These are phyloP conservation scores for Epinotia nisella DNA, from an alignment of 2,888 invertebrate species.

Conservation along the genomic window DNA sequence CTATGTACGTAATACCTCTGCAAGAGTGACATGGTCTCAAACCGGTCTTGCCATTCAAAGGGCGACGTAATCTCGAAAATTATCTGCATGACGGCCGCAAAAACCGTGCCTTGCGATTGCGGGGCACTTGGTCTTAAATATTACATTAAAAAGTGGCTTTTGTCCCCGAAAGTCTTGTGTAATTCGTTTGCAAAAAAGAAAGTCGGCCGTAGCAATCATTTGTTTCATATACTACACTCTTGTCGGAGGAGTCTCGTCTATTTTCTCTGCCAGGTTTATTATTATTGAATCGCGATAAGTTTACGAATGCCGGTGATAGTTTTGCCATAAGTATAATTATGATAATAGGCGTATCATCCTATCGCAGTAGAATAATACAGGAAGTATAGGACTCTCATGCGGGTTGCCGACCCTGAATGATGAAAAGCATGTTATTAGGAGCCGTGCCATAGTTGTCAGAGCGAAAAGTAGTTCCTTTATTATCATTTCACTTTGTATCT, in stretches of 20 bases:
- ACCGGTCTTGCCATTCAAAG: slow-evolving; percentile 31
- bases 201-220: no score
- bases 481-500: background rate
- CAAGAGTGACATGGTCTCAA: slow-evolving; percentile 22
- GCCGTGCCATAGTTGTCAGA: background rate
- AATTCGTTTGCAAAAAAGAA: background rate
- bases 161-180: background rate
- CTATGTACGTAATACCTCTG: slow-evolving; percentile 14
- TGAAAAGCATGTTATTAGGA: background rate
- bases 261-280: no score
- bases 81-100: slow-evolving; percentile 11
- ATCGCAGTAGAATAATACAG: background rate
- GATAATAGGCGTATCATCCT: background rate
- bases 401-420: no score
- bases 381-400: no score
- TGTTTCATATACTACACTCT: no score
- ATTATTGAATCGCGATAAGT: no score
- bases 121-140: background rate
- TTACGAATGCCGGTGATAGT: no score
- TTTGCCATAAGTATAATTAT: no score
- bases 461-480: no score
- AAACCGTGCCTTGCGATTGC: slow-evolving; percentile 11
- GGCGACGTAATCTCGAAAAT: slow-evolving; percentile 33
- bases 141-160: slow-evolving; percentile 1
- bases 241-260: no score